A percentile compares a stretch with the other conserved stretches of the same genome.
Conservation (phyloP, 2,888 invertebrate genomes). For the Phrixothrix hirtus region DNA sequence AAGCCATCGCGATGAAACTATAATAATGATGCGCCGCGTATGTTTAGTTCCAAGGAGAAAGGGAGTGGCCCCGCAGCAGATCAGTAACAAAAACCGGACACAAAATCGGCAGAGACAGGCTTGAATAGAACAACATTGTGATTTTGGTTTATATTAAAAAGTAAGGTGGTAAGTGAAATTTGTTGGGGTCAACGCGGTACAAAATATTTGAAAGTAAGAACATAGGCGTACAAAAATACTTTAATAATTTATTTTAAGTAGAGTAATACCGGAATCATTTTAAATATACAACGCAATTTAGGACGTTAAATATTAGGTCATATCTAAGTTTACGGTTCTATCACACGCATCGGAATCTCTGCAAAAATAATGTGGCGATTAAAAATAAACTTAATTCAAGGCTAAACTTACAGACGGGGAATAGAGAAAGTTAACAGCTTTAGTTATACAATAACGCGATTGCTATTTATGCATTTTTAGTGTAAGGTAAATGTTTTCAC, state of each 20-base stretch:
- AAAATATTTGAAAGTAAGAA: background rate
- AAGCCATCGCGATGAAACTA: background rate
- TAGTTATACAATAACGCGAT: background rate
- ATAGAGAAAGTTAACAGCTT: conserved; percentile 20
- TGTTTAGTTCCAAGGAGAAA: conserved; percentile 21
- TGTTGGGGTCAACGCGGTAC: too few species aligned
- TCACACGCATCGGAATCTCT: conserved; percentile 19
- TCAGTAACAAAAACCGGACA: conserved; percentile 7
- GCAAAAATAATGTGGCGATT: conserved; percentile 12
- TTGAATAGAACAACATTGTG: conserved; percentile 3
- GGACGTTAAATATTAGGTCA: conserved; percentile 19
- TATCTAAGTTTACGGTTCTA: conserved; percentile 20
- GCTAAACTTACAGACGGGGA: conserved; percentile 16
- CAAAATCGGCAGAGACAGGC: conserved; percentile 14
- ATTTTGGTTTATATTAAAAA: conserved; percentile 1
- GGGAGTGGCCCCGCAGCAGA: conserved; percentile 21
- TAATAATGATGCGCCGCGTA: background rate
- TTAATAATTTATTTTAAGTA: conserved; percentile 1
- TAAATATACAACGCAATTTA: conserved; percentile 3
- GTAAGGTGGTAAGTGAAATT: background rate
- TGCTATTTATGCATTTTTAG: background rate
- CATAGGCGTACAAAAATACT: background rate
- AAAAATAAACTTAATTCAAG: conserved; percentile 27
- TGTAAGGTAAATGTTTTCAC: too few species aligned
- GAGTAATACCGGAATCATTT: background rate